Percentiles rank a stretch among this genome's conserved stretches.
Conservation (phyloP, 64 coral and sea anemone genomes). For the Catalaphyllia jardinei region DNA sequence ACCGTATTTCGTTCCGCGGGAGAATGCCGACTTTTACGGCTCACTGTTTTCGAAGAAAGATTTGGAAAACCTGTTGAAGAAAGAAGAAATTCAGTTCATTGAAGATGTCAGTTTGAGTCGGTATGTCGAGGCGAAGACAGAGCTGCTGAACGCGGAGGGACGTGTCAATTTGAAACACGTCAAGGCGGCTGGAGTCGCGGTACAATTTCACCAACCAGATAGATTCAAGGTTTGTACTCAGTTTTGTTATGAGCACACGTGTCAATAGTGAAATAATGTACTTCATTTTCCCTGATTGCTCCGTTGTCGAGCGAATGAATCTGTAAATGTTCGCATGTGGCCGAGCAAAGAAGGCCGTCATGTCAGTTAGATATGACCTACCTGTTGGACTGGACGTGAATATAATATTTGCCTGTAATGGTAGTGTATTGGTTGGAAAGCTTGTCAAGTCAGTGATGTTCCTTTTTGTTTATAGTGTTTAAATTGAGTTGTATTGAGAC, state of each 20-base stretch:
- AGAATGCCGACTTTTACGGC: slow-evolving; percentile 69
- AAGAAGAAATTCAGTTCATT: slow-evolving; percentile 68
- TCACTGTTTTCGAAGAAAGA: slow-evolving; percentile 67
- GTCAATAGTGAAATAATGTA: not conserved
- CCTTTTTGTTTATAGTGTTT: too few species aligned
- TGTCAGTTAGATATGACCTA: too few species aligned
- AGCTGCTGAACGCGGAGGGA: slow-evolving; percentile 54
- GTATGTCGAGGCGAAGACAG: slow-evolving; percentile 75
- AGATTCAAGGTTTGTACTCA: slow-evolving; percentile 73
- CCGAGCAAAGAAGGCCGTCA: too few species aligned
- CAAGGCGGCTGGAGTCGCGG: slow-evolving; percentile 54
- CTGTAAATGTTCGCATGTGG: too few species aligned
- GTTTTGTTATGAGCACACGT: not conserved
- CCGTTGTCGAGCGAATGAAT: too few species aligned
- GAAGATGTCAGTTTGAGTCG: slow-evolving; percentile 80
- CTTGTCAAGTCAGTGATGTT: too few species aligned
- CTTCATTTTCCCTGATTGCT: not conserved
- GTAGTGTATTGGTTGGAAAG: too few species aligned
- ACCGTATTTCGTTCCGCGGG: slow-evolving; percentile 67
- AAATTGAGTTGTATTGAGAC: too few species aligned
- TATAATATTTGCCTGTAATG: too few species aligned
- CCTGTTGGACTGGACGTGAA: too few species aligned
- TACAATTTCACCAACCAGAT: slow-evolving; percentile 90
- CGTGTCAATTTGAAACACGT: slow-evolving; percentile 56
- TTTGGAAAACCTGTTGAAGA: slow-evolving; percentile 71